Evolutionary conservation across 2,113 vertebrate species (phyloP).

Genomic region (Stomatorhinus ivindoensis): DNA sequence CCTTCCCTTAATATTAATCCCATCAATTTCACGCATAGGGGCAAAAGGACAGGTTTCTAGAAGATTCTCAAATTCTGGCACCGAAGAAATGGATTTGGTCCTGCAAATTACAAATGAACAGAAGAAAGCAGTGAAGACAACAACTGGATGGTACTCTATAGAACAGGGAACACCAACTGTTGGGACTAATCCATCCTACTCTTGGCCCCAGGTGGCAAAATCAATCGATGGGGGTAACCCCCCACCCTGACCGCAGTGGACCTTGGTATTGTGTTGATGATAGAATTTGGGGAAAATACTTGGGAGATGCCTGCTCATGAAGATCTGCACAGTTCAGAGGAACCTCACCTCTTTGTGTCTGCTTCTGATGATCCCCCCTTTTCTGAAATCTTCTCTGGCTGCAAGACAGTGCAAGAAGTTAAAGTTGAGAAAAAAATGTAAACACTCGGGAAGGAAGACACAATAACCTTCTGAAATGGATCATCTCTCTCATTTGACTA

Average conservation of each 20-base stretch:
- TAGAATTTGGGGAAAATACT: neutral
- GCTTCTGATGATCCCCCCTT: constrained; percentile 67
- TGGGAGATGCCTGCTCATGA: neutral
- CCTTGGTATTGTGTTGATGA: neutral
- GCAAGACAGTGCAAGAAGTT: constrained; percentile 27
- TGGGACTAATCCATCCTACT: neutral
- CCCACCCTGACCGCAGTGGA: neutral
- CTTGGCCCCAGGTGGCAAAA: neutral
- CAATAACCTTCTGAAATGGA: neutral
- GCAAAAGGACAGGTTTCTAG: constrained; percentile 71
- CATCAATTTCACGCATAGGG: constrained; percentile 51
- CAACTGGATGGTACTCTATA: neutral
- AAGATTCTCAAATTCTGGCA: constrained; percentile 74
- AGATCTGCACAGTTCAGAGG: neutral
- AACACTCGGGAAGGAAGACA: neutral
- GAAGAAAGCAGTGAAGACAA: neutral
- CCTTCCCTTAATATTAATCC: constrained; percentile 47
- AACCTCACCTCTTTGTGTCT: constrained; percentile 72
- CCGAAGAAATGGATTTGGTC: constrained; percentile 78
- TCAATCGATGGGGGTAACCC: neutral
- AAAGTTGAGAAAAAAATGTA: neutral
- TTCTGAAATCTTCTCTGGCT: constrained; percentile 72
- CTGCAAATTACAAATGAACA: constrained; percentile 45
- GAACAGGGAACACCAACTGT: neutral
- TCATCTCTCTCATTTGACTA: neutral